Evolutionary conservation across 2,888 invertebrate genomes (phyloP), one percentile per base, ranked within the genome.

Genomic region (Chironomus riparius): DNA sequence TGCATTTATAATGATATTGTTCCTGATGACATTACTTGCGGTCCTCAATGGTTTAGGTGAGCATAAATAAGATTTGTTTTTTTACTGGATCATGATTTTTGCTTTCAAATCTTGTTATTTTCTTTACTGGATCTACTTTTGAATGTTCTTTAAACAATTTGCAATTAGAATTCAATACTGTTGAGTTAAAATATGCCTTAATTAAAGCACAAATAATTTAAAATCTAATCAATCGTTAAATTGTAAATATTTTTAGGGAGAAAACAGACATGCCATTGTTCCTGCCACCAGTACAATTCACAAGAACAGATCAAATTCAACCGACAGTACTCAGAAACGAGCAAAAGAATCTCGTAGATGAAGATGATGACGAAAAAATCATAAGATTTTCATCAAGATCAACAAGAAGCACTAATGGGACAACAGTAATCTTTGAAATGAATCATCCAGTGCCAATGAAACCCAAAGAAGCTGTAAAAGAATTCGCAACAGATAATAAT

Each of bases 241-340:
- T n/a, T n/a, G n/a, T n/a, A n/a, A n/a, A n/a, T n/a, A n/a, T n/a
- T 3, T 70, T 68, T 68, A 72, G 68, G 13, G 71, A 62, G 3
- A 77, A 80, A 12, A 65, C 78, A 0, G 79, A 80, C 21, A 85
- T 87, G 3, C 89, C 90, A 1, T 83, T 90, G 18, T 90, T 91
- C 80, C 85, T 94, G 56, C 87, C 92, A n/a, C 95, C 96, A 18
- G 85, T 90, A 21, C 86, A 88, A 50, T 95, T 94, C 83, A 90
- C 93, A 28, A 88, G 94, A 78, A 89, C 91, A 79, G 95, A 94
- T 80, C 88, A 86, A 21, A 85, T 87, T 6, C 83, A 84, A 62
- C 81, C 81, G 78, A 84, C 85, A 79, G 78, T 86, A 78, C 77
- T 70, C 68, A 38, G 10, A 38, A 77, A 77, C 78, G 83, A 82